Conservation (phyloP, 2,888 invertebrate species). For the Macroteleia sp. region DNA sequence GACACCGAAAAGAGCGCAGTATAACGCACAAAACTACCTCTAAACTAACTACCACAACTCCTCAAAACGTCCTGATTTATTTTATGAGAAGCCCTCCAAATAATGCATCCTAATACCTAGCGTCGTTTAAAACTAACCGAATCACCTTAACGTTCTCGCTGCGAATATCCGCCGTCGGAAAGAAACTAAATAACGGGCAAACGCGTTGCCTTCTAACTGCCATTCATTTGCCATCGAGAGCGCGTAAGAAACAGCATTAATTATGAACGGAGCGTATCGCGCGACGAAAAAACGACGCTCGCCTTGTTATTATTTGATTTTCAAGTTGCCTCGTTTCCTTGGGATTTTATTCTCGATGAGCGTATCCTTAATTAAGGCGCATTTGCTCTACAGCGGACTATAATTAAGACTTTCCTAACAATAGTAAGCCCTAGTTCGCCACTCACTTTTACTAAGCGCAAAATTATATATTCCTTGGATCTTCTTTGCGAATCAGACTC, state of each 20-base stretch:
- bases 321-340: no score
- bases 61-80: constrained; percentile 25
- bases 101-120: constrained; percentile 21
- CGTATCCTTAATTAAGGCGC: no score
- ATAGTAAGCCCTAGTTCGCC: no score
- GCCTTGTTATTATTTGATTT: no score
- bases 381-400: no score
- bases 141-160: not conserved
- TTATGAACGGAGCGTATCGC: no score
- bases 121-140: constrained; percentile 13
- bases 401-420: no score
- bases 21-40: constrained; percentile 13
- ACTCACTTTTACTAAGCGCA: no score
- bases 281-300: no score
- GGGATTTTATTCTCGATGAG: no score
- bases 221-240: constrained; percentile 44
- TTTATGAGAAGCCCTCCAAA: constrained; percentile 19
- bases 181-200: constrained; percentile 16
- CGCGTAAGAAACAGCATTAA: constrained; percentile 34
- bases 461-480: no score
- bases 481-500: no score
- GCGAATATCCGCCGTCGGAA: not conserved
- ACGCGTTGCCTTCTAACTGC: constrained; percentile 18
- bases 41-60: constrained; percentile 14
- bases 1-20: constrained; percentile 19